Evolutionary conservation across 1,140 invertebrate genomes (phyloP).

Genomic region (Lineus longissimus): DNA sequence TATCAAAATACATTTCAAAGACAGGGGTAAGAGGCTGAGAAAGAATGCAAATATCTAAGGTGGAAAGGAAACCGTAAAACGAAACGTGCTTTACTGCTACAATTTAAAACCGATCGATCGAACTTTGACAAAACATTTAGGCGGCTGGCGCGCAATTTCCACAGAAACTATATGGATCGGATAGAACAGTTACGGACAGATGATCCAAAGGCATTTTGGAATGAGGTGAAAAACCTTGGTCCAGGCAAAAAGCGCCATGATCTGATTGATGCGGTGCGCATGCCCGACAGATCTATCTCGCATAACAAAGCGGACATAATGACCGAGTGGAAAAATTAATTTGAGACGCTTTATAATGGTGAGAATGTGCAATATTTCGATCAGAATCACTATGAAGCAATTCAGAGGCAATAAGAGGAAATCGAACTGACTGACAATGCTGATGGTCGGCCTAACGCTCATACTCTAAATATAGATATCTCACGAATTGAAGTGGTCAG

Average conservation of each 20-base stretch:
- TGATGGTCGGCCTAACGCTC: neutral
- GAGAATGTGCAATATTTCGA: neutral
- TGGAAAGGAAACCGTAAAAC: neutral
- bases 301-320: constrained; percentile 2
- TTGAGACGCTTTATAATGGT: constrained; percentile 15
- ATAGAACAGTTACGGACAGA: constrained; percentile 19
- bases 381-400: neutral
- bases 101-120: neutral
- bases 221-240: constrained; percentile 17
- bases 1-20: neutral
- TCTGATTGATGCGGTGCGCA: constrained; percentile 10
- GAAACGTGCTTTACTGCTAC: neutral
- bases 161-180: neutral
- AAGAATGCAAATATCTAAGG: constrained; percentile 1
- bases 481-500: neutral
- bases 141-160: neutral
- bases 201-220: constrained; percentile 23
- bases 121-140: neutral
- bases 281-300: neutral
- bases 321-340: constrained; percentile 4
- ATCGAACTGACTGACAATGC: neutral
- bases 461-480: neutral
- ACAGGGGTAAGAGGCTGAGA: neutral
- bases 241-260: constrained; percentile 5
- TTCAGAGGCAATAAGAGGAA: neutral